These are phyloP conservation scores for Hestina assimilis DNA, from an alignment of 1,140 invertebrate species.

Conservation along the genomic window DNA sequence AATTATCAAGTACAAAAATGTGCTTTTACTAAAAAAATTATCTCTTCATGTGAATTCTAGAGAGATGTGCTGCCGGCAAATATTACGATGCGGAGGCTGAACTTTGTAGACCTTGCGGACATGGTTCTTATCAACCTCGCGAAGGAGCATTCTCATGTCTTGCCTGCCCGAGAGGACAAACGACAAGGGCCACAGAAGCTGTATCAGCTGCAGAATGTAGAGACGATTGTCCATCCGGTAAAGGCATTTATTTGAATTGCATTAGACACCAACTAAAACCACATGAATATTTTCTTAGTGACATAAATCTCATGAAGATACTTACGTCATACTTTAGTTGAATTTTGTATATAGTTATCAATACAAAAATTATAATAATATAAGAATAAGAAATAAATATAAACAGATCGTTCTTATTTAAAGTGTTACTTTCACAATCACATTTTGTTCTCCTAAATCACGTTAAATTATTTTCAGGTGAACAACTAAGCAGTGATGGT, in stretches of 20 bases:
- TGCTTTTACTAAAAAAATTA: not conserved
- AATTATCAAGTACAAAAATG: too few relatives aligned
- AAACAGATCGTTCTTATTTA: not conserved
- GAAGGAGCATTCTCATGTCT: slow-evolving; percentile 95
- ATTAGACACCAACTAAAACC: too few relatives aligned
- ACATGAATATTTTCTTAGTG: too few relatives aligned
- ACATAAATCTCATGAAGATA: too few relatives aligned
- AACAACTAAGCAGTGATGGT: slow-evolving; percentile 92
- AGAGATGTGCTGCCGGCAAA: slow-evolving; percentile 93
- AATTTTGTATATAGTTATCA: too few relatives aligned
- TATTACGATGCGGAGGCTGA: slow-evolving; percentile 92
- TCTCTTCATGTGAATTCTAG: slow-evolving; percentile 56
- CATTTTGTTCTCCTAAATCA: not conserved
- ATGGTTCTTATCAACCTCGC: slow-evolving; percentile 95
- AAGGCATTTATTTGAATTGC: too few relatives aligned
- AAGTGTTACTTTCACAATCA: not conserved
- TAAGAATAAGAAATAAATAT: too few relatives aligned
- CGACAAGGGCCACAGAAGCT: slow-evolving; percentile 94
- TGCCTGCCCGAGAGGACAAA: slow-evolving; percentile 94
- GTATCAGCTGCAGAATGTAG: slow-evolving; percentile 92
- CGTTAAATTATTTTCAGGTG: slow-evolving; percentile 66
- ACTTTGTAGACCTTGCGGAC: slow-evolving; percentile 93
- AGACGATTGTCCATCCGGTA: slow-evolving; percentile 92
- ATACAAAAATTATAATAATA: too few relatives aligned
- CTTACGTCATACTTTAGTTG: too few relatives aligned